Base-by-base conservation (phyloP, 1,140 invertebrate genomes). In the Cotesia typhae region DNA sequence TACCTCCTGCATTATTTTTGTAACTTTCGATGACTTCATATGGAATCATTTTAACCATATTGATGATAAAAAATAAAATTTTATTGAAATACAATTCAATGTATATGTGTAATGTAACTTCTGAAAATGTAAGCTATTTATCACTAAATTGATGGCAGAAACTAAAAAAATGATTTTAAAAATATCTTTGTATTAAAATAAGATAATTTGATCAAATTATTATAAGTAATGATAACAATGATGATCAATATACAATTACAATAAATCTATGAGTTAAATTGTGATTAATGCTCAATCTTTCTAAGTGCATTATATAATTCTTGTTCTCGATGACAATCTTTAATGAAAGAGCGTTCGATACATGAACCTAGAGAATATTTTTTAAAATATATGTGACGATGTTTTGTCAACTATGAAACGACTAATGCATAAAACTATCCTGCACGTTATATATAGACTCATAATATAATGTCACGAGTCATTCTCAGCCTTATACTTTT, bases 261-360 rank as follows among this genome's bases (percentile, higher is more conserved):
- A 35, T 59, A 20, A 59, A 10, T 20, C 3, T 59, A 59, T 36
- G 6, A 7, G 17, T 59, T 20, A 20, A 59, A 20, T 7, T 28
- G 57, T 59, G 17, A 20, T 59, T 28, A 10, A 57, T 12, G 60
- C 60, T 66, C 64, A 66, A 47, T 51, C 64, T 78, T 55, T 80
- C 68, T 64, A 81, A 81, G 79, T 79, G 80, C 80, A 80, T 81
- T 81, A 80, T 81, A 80, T 75, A 70, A 75, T 74, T 60, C 67
- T 77, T 67, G 5, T 47, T 71, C 60, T 74, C 69, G 73, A 74
- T 76, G 80, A 82, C 80, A 82, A 82, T 82, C 80, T 63, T 71
- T 67, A 55, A 28, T 66, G 64, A 47, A 52, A 52, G 20, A 20
- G 41, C 64, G 64, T 66, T 66, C 64, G 64, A 66, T 66, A 66